phyloP scores from a whole-genome alignment of 2,888 invertebrate species.

The Horisme vitalbata region DNA sequence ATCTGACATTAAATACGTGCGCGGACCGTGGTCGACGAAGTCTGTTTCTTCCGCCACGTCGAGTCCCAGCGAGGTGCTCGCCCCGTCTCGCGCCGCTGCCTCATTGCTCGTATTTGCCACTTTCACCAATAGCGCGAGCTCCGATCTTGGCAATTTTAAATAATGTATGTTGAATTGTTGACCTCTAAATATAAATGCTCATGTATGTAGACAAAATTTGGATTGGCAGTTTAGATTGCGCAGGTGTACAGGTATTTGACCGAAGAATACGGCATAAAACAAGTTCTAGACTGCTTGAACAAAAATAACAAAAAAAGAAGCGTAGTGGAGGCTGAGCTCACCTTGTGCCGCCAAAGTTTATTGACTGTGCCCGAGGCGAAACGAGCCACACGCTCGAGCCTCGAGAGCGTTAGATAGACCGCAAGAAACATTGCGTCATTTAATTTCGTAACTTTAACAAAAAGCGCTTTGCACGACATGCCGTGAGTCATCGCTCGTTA shows the following conservation, averaged over 20 bases:
- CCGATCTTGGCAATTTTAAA: conserved; percentile 54
- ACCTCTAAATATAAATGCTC: conserved; percentile 43
- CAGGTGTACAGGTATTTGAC: conserved; percentile 45
- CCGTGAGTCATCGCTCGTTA: conserved; percentile 50
- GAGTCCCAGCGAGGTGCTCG: conserved; percentile 61
- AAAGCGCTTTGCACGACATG: conserved; percentile 60
- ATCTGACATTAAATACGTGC: conserved; percentile 50
- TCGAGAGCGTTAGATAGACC: conserved; percentile 48
- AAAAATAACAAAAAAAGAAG: conserved; percentile 61
- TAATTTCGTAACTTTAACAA: conserved; percentile 50
- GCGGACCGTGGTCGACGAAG: conserved; percentile 57
- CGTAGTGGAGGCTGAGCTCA: conserved; percentile 53
- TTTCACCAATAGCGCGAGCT: conserved; percentile 73
- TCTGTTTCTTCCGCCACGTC: conserved; percentile 77
- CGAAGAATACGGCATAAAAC: conserved; percentile 35
- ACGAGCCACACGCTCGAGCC: conserved; percentile 36
- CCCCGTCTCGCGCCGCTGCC: conserved; percentile 78
- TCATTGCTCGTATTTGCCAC: conserved; percentile 72
- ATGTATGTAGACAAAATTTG: conserved; percentile 21
- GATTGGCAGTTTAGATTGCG: conserved; percentile 17
- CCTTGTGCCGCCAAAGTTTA: conserved; percentile 76
- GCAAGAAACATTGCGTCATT: conserved; percentile 68
- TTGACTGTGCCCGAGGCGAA: conserved; percentile 74
- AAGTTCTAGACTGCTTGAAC: conserved; percentile 45
- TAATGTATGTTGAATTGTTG: conserved; percentile 59